Conservation (phyloP, 2,888 invertebrate species). For the Parnassius apollo region DNA sequence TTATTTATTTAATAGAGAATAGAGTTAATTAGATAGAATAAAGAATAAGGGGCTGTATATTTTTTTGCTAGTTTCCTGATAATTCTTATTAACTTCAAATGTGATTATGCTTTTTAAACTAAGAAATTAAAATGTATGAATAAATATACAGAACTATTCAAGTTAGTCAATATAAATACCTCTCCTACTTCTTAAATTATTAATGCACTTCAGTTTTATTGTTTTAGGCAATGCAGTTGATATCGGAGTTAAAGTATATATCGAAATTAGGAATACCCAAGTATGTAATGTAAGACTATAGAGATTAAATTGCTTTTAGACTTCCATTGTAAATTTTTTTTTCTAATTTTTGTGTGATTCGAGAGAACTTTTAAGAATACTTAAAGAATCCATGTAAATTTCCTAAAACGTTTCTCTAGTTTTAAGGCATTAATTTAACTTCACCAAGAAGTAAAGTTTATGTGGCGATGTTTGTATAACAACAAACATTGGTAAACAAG, state of each 20-base stretch:
- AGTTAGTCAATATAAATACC: conserved; percentile 2
- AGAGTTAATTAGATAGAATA: background rate
- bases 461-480: conserved; percentile 35
- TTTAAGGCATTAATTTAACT: conserved; percentile 24
- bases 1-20: background rate
- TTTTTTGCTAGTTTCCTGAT: conserved; percentile 5
- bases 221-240: conserved; percentile 1
- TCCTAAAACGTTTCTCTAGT: conserved; percentile 19
- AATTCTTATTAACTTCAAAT: conserved; percentile 10
- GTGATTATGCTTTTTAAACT: conserved; percentile 9
- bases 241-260: background rate
- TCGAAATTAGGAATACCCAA: background rate
- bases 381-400: conserved; percentile 16
- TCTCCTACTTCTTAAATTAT: background rate
- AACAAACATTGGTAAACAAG: conserved; percentile 38
- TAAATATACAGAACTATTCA: background rate
- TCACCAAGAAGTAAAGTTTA: conserved; percentile 26
- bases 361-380: background rate
- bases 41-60: conserved; percentile 2
- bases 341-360: conserved; percentile 1
- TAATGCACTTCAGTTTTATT: background rate
- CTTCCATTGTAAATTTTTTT: conserved; percentile 13
- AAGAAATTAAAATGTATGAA: conserved; percentile 13
- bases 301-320: conserved; percentile 11
- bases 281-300: background rate